These are phyloP conservation scores for Boloria euphrosyne DNA, from an alignment of 2,888 invertebrate species.

Conservation along the genomic window DNA sequence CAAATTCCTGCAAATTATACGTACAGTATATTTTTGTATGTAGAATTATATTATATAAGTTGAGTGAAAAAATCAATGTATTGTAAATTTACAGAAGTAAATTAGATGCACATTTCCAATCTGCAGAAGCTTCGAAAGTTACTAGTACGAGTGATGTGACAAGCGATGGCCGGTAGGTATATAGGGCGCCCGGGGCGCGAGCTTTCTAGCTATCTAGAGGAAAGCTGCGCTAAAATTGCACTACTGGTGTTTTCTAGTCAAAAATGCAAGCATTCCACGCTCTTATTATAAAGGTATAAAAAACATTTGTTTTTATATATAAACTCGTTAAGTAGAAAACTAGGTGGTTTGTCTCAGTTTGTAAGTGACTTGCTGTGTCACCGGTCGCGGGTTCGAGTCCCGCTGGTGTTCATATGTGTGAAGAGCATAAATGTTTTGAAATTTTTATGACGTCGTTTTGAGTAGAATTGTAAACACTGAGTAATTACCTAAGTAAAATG, in stretches of 20 bases:
- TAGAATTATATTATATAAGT: too few relatives aligned
- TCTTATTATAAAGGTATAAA: not conserved
- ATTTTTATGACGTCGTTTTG: too few relatives aligned
- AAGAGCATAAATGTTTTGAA: too few relatives aligned
- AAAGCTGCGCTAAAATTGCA: conserved; percentile 38
- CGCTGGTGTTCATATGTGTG: too few relatives aligned
- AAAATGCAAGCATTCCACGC: conserved; percentile 11
- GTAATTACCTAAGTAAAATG: too few relatives aligned
- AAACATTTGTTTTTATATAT: not conserved
- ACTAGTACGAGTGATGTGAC: conserved; percentile 53
- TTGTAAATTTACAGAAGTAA: not conserved
- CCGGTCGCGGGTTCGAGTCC: too few relatives aligned
- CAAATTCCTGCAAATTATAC: too few relatives aligned
- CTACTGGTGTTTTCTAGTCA: conserved; percentile 25
- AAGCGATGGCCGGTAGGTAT: conserved; percentile 44
- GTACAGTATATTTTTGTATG: too few relatives aligned
- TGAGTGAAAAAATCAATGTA: too few relatives aligned
- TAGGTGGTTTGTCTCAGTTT: too few relatives aligned
- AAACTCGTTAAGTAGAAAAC: not conserved
- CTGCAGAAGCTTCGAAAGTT: conserved; percentile 57
- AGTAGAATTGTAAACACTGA: too few relatives aligned
- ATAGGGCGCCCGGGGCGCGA: conserved; percentile 53
- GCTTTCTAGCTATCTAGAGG: conserved; percentile 51
- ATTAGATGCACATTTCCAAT: conserved; percentile 7
- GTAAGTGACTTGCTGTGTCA: too few relatives aligned